Conservation (phyloP, 2,797 vertebrate genomes). For the Euthynnus affinis region DNA sequence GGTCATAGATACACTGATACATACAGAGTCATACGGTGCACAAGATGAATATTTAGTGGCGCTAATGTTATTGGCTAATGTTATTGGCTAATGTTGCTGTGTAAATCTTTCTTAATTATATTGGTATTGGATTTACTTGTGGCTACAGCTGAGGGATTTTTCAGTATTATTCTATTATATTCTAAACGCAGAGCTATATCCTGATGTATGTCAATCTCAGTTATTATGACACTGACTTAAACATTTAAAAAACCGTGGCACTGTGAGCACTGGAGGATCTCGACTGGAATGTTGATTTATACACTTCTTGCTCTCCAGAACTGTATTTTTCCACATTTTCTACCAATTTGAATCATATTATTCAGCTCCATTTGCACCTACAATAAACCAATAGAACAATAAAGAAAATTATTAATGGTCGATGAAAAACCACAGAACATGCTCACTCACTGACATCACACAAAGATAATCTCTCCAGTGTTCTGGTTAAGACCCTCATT, state of each 20-base stretch:
- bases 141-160: neutral
- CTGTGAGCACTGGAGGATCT: neutral
- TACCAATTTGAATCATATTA: neutral
- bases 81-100: neutral
- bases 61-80: slow-evolving; percentile 8
- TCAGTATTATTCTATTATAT: neutral
- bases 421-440: neutral
- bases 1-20: slow-evolving; percentile 19
- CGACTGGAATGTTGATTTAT: neutral
- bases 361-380: neutral
- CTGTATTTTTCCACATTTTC: neutral
- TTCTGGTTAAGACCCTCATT: slow-evolving; percentile 17
- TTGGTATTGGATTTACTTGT: neutral
- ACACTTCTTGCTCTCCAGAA: neutral
- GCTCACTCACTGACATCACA: neutral
- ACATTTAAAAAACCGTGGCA: neutral
- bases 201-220: neutral
- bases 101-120: slow-evolving; percentile 1
- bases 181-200: neutral
- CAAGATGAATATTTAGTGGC: neutral
- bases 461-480: slow-evolving; percentile 12
- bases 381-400: neutral
- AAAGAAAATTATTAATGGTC: neutral
- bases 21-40: neutral
- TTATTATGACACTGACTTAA: neutral